Evolutionary conservation across 2,888 invertebrate species (phyloP).

Genomic region (Heliconius ismenius): DNA sequence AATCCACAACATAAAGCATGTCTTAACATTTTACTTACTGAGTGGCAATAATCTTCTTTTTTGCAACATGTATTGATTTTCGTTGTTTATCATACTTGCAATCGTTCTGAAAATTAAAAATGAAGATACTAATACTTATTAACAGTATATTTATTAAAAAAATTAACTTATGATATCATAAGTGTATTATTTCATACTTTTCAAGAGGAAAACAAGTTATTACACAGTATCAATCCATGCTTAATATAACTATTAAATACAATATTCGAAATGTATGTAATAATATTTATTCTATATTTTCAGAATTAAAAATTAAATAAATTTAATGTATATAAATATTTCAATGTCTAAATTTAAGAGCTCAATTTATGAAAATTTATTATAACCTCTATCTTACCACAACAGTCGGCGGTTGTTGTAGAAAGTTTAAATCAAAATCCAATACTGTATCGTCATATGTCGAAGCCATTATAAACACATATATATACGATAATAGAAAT

Average conservation of each 20-base stretch:
- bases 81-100: conserved; percentile 49
- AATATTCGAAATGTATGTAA: neutral
- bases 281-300: neutral
- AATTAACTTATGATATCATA: neutral
- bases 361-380: conserved; percentile 26
- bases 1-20: neutral
- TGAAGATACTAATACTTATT: neutral
- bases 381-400: conserved; percentile 61
- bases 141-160: neutral
- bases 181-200: neutral
- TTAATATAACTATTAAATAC: neutral
- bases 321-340: neutral
- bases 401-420: conserved; percentile 51
- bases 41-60: conserved; percentile 59
- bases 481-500: conserved; percentile 2
- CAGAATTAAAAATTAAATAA: neutral
- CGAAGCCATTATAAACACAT: conserved; percentile 47
- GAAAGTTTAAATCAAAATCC: conserved; percentile 63
- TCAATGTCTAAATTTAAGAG: neutral
- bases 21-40: conserved; percentile 56
- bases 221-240: neutral
- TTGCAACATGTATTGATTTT: conserved; percentile 52
- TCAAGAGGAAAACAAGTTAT: neutral
- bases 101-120: conserved; percentile 45
- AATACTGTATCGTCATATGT: conserved; percentile 52